Conservation (phyloP, 2,888 invertebrate genomes). For the Ptilodon capucinus region DNA sequence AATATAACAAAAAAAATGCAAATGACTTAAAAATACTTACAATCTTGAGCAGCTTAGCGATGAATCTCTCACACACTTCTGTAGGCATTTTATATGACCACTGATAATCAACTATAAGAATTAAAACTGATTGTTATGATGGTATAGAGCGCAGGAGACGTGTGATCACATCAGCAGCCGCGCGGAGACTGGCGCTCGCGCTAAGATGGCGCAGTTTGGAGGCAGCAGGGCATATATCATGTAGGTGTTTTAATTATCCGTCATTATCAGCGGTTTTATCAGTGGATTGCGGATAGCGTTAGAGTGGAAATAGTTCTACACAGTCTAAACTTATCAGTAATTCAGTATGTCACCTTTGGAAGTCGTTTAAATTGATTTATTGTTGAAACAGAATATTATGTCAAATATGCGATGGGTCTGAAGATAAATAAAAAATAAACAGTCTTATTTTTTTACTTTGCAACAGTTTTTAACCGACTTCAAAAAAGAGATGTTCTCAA, state of each 20-base stretch:
- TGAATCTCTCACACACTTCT: constrained; percentile 55
- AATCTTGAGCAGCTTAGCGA: constrained; percentile 47
- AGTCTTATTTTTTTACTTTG: no score
- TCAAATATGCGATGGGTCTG: no score
- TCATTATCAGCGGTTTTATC: constrained; percentile 31
- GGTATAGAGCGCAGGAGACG: constrained; percentile 6
- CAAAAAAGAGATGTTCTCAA: no score
- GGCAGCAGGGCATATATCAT: constrained; percentile 2
- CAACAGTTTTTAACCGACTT: no score
- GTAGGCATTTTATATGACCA: constrained; percentile 53
- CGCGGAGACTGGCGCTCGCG: constrained; percentile 20
- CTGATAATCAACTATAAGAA: constrained; percentile 23
- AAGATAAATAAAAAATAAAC: no score
- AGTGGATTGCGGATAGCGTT: constrained; percentile 18
- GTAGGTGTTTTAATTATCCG: constrained; percentile 28
- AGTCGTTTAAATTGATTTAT: no score
- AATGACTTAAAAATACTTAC: constrained; percentile 44
- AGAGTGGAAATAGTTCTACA: constrained; percentile 10
- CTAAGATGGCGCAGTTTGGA: not conserved
- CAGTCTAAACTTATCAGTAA: constrained; percentile 14
- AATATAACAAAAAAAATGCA: constrained; percentile 8
- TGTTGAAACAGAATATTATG: no score
- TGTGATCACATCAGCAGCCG: constrained; percentile 11
- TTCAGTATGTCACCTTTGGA: no score
- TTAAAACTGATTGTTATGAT: constrained; percentile 2